Evolutionary conservation across 2,113 vertebrate genomes (phyloP), one percentile per base, ranked within the genome.

Genomic region (Macaca mulatta): DNA sequence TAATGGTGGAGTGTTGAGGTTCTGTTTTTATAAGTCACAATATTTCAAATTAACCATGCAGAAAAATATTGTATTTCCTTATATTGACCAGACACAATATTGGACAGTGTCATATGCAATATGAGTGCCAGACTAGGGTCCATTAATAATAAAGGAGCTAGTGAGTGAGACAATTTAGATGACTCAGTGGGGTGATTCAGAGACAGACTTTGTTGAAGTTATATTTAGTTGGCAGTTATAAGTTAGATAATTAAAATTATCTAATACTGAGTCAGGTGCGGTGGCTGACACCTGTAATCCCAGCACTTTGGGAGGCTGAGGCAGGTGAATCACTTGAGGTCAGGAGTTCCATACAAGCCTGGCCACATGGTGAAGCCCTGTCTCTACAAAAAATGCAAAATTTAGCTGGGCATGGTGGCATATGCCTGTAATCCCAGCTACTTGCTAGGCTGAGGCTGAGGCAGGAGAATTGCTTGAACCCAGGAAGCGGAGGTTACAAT

Each of bases 61-160:
- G 57, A 80, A 82, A 93, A 85, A 80, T 75, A 14, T 30, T 88
- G 75, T 45, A 80, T 93, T 90, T 97, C 32, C 22, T 93, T 82
- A 30, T 64, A 70, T 82, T 90, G 6, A 81, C n/a, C 55, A 93
- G 69, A n/a, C 85, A 69, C 30, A 82, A 25, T 61, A 57, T 38
- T 83, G 69, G 61, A 61, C 8, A 64, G 43, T 77, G 27, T 23
- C 70, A 35, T 85, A 69, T 17, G 72, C 10, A 48, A 17, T 81
- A 25, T 69, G 69, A 70, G 57, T 69, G 45, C 43, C 10, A 86
- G 87, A 67, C 80, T 52, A 93, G 30, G 40, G 70, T 40, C 22
- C 70, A 74, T 88, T 91, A 93, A 88, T 25, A 80, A 57, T 25
- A 75, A 79, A 79, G 48, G 14, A 93, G 40, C 50, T 3, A 40